Evolutionary conservation across 2,888 invertebrate genomes (phyloP).

Genomic region (Dorcus parallelipipedus): DNA sequence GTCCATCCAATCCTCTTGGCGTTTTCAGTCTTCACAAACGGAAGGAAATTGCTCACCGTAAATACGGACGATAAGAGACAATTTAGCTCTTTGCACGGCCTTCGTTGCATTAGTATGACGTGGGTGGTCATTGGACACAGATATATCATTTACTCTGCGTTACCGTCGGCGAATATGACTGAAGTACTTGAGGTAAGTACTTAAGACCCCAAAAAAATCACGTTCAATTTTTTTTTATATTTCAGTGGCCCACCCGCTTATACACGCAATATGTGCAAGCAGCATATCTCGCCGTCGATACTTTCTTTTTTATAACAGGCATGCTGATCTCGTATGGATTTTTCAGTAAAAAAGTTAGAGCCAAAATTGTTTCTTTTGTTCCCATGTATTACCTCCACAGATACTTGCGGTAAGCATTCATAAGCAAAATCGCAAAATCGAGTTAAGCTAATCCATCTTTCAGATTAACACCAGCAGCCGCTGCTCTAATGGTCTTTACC

Average conservation of each 20-base stretch:
- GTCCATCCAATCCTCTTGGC: background rate
- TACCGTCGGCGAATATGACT: background rate
- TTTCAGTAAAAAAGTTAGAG: background rate
- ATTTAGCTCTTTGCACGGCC: background rate
- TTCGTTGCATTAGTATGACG: background rate
- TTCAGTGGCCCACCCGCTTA: background rate
- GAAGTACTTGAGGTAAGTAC: background rate
- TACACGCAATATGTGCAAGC: background rate
- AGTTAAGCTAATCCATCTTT: background rate
- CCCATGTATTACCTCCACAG: background rate
- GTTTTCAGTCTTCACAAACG: background rate
- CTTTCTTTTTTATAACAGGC: background rate
- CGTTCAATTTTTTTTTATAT: background rate
- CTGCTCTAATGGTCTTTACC: slow-evolving; percentile 9
- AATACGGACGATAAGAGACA: background rate
- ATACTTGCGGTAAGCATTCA: background rate
- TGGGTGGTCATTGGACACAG: background rate
- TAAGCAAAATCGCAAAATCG: too few relatives aligned
- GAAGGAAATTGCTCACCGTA: background rate
- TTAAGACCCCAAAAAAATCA: background rate
- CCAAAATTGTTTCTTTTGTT: background rate
- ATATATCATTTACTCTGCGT: background rate
- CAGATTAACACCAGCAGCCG: slow-evolving; percentile 14
- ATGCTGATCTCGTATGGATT: background rate
- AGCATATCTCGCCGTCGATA: background rate